phyloP scores from a whole-genome alignment of 2,797 vertebrate species.

The Falco columbarius region DNA sequence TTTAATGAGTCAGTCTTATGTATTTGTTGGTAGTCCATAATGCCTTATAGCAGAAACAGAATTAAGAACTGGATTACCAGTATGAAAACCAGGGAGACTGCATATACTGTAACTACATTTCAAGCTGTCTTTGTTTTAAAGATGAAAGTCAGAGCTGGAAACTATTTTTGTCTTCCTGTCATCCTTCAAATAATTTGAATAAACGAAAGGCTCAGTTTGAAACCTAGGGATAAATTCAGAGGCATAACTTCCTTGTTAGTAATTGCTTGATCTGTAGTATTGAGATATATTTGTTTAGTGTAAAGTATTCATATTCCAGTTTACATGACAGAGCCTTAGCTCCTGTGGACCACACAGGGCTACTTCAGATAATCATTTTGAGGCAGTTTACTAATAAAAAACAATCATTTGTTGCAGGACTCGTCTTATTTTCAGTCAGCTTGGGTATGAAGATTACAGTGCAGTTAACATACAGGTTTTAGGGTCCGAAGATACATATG shows the following conservation, averaged over 20 bases:
- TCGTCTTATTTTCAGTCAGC: conserved; percentile 81
- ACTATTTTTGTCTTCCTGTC: not conserved
- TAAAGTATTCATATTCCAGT: not conserved
- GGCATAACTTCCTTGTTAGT: not conserved
- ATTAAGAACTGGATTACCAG: not conserved
- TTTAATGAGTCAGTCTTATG: not conserved
- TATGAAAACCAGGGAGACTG: not conserved
- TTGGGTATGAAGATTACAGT: conserved; percentile 84
- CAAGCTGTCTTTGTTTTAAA: not conserved
- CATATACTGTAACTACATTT: not conserved
- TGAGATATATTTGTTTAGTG: not conserved
- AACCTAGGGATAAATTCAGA: not conserved
- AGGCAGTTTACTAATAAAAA: conserved; percentile 31
- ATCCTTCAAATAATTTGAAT: not conserved
- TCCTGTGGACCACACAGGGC: not conserved
- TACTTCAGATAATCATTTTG: not conserved
- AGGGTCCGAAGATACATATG: conserved; percentile 88
- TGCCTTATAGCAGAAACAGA: not conserved
- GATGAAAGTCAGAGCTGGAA: not conserved
- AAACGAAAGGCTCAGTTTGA: not conserved
- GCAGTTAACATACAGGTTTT: conserved; percentile 86
- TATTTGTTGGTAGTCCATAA: not conserved
- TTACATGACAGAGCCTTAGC: not conserved
- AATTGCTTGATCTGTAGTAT: not conserved
- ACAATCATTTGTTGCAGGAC: conserved; percentile 75